phyloP scores from a whole-genome alignment of 92 coral and sea anemone genomes.

The Siderastrea radians region DNA sequence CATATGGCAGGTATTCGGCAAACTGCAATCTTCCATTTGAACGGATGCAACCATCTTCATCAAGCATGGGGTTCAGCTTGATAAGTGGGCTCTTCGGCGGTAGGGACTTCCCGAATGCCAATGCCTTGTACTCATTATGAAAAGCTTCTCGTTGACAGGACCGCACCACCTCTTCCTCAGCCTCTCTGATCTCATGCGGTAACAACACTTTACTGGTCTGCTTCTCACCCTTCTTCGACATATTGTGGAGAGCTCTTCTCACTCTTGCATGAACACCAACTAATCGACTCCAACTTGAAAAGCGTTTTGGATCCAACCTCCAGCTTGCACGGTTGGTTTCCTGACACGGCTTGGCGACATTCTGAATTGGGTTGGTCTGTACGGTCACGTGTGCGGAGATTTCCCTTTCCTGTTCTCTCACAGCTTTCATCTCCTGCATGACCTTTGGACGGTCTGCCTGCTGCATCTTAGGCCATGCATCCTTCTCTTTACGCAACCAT shows the following conservation, averaged over 20 bases:
- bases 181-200: slow-evolving; percentile 53
- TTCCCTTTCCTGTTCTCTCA: slow-evolving; percentile 19
- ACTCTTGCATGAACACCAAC: slow-evolving; percentile 53
- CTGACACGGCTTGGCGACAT: not conserved
- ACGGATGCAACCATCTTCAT: slow-evolving; percentile 63
- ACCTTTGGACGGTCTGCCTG: slow-evolving; percentile 29
- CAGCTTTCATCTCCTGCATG: slow-evolving; percentile 33
- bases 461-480: slow-evolving; percentile 69
- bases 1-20: slow-evolving; percentile 65
- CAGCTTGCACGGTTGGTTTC: slow-evolving; percentile 1
- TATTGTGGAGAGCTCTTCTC: slow-evolving; percentile 54
- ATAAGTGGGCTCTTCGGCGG: slow-evolving; percentile 40
- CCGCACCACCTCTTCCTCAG: slow-evolving; percentile 64
- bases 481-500: slow-evolving; percentile 46
- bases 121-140: slow-evolving; percentile 49
- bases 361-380: slow-evolving; percentile 11
- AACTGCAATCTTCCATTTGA: slow-evolving; percentile 55
- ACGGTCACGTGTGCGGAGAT: not conserved
- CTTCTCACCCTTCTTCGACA: slow-evolving; percentile 25
- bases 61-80: slow-evolving; percentile 46
- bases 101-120: slow-evolving; percentile 37
- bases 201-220: slow-evolving; percentile 46
- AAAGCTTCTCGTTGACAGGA: slow-evolving; percentile 68
- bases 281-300: slow-evolving; percentile 53
- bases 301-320: slow-evolving; percentile 65